Base-by-base conservation (phyloP, 92 coral and sea anemone species). In the Muricea muricata region DNA sequence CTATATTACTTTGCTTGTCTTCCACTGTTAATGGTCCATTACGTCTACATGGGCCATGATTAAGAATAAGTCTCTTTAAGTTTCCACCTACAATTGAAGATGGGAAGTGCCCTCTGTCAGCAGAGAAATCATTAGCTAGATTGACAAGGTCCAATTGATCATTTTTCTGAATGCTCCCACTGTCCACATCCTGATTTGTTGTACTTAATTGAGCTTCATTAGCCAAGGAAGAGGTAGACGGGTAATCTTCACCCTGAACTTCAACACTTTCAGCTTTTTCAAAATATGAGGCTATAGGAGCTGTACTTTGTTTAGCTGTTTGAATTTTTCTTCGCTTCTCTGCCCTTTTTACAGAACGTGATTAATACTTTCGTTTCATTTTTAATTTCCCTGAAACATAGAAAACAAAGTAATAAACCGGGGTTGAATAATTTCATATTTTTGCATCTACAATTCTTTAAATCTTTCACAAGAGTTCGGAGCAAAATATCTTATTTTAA, bases 21-120 rank as follows among this genome's bases (percentile, higher is more conserved):
- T 67, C 74, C 74, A 67, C 74, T 30, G 74, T 67, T 29, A 67
- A 67, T 67, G 39, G 74, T 6, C 74, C 74, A 67, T 67, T 45
- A 67, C 42, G 74, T 32, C 42, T 67, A 28, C 73, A 65, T 65
- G 73, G 73, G 73, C 73, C 73, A 65, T 65, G 73, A 65, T 65
- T 65, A 8, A 55, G 65, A 55, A 65, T 65, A 37, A 14, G 26
- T 67, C 74, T 67, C 42, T 32, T 67, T 67, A 6, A 67, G 33
- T 67, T 32, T 45, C 40, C 74, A 2, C 33, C 74, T 67, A 12
- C 74, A 67, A 67, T 67, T 67, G 46, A 67, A 67, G 74, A 67
- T 67, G 74, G 75, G 74, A 67, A 67, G 74, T 67, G 73, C 37
- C 73, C 73, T 33, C 73, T 65, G 73, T 65, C 73, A 65, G 73